Evolutionary conservation across 2,888 invertebrate species (phyloP), one percentile per base, ranked within the genome.

Genomic region (Liodrosophila aerea): DNA sequence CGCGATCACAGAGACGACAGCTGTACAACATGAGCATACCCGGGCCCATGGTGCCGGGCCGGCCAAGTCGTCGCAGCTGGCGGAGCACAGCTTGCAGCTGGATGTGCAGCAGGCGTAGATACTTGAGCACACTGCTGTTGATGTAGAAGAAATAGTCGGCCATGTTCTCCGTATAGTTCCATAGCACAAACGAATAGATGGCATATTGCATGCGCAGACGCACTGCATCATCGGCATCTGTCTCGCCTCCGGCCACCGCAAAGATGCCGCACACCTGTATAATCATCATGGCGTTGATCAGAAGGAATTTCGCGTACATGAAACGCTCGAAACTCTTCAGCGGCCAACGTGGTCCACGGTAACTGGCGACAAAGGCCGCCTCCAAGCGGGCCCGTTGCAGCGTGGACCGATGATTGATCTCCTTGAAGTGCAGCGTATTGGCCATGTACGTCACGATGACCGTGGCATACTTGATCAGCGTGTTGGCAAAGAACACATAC

Each of bases 91-190:
- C 37, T 0, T 12, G 39, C 34, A 86, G 11, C 16, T 86, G 85
- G 3, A 70, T 39, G n/a, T 78, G 67, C 44, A 87, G 40, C 47
- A 71, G 76, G 0, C 78, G 80, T n/a, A 72, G 49, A 50, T 86
- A 87, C 40, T 77, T 84, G 2, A 86, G 52, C 3, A 81, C 77
- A 7, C 81, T 78, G 57, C 63, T 49, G 22, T 65, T 87, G 7
- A 87, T 76, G 33, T 74, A 87, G 45, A 78, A 87, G 37, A 86
- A 85, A 22, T 83, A 87, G 39, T 87, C 78, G 0, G 87, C 87
- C 87, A 87, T 87, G 40, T 86, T 86, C 34, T 87, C 87, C 11
- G 87, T 85, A 13, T 87, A 87, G 57, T 87, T 87, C 87, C 87
- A 87, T 15, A 87, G 65, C 1, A 87, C 69, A 30, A 87, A 87